These are phyloP conservation scores for Pterocles gutturalis DNA, from an alignment of 2,113 vertebrate species.

Conservation along the genomic window DNA sequence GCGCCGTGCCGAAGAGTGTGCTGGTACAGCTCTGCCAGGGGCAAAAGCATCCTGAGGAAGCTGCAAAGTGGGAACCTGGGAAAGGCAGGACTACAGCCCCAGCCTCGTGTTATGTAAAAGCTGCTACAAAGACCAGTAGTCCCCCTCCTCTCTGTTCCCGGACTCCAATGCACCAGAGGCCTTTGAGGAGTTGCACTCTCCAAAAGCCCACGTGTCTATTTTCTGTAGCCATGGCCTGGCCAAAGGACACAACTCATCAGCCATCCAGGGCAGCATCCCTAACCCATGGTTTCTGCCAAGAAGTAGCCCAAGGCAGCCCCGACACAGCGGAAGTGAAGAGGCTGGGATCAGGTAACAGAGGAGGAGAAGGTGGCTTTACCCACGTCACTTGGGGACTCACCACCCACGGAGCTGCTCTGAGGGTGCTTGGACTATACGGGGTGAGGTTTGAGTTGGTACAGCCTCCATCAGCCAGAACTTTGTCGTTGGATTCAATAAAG, in stretches of 20 bases:
- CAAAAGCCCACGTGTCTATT: accelerated
- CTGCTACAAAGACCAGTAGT: accelerated
- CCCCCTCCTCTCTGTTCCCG: not conserved
- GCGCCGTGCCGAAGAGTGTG: not conserved
- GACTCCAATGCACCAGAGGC: not conserved
- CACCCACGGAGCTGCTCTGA: accelerated
- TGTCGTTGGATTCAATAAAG: not conserved
- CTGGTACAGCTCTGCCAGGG: not conserved
- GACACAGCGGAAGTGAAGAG: not conserved
- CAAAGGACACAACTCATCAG: not conserved
- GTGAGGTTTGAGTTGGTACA: not conserved
- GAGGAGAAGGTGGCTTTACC: not conserved
- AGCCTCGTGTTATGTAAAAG: not conserved
- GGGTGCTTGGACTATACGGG: not conserved
- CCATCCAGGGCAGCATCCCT: not conserved
- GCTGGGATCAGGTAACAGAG: not conserved
- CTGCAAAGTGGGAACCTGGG: not conserved
- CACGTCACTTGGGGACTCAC: accelerated
- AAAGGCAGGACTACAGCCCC: not conserved
- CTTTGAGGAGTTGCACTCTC: not conserved
- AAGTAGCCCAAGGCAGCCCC: not conserved
- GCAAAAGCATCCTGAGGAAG: not conserved
- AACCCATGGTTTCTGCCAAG: not conserved
- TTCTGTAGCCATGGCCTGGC: not conserved
- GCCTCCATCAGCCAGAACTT: not conserved